These are phyloP conservation scores for Dryas iulia DNA, from an alignment of 1,140 invertebrate species.

Conservation along the genomic window DNA sequence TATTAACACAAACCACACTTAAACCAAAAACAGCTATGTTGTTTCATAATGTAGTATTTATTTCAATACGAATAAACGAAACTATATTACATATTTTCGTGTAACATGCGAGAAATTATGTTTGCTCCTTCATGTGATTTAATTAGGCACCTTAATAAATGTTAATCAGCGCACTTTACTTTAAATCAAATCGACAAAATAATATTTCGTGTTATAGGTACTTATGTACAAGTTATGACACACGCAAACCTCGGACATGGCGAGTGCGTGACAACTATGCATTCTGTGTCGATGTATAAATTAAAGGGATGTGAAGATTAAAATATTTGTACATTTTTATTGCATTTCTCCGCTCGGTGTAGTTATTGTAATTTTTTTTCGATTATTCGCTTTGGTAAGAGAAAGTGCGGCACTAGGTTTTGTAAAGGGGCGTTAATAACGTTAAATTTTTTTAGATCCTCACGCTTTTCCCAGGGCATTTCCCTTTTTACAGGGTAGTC, in stretches of 20 bases:
- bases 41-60: not conserved
- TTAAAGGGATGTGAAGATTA: not conserved
- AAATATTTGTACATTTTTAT: no score
- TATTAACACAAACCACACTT: no score
- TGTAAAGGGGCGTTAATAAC: no score
- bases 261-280: constrained; percentile 11
- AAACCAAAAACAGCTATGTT: not conserved
- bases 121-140: not conserved
- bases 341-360: no score
- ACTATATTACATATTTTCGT: not conserved
- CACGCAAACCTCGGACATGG: not conserved
- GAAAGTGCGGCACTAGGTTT: no score
- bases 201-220: not conserved
- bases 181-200: not conserved
- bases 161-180: constrained; percentile 10
- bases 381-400: no score
- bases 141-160: not conserved
- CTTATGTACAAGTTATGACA: not conserved
- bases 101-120: not conserved
- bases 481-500: no score
- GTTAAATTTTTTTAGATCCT: no score
- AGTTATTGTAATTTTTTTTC: no score
- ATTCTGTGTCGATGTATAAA: not conserved
- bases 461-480: no score
- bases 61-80: not conserved